Percentiles rank a stretch among this genome's conserved stretches.
These are phyloP conservation scores for Calephelis virginiensis DNA, from an alignment of 1,140 invertebrate genomes.

Conservation along the genomic window DNA sequence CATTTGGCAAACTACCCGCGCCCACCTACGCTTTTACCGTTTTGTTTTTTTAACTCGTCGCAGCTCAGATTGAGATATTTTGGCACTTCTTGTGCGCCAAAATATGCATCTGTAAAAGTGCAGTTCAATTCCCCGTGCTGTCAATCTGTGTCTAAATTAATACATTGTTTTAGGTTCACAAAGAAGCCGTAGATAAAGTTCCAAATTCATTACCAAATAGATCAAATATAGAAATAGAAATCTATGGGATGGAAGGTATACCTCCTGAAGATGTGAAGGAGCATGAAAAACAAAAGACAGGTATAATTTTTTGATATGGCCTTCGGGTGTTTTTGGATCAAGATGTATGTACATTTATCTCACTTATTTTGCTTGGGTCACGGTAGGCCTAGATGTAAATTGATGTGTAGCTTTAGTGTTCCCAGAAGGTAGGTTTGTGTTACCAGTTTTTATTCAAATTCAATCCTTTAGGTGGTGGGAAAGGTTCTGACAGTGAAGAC, in stretches of 20 bases:
- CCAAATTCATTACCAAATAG: slow-evolving; percentile 98
- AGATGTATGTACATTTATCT: slow-evolving; percentile 68
- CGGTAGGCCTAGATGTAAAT: slow-evolving; percentile 62
- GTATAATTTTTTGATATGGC: slow-evolving; percentile 59
- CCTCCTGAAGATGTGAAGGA: slow-evolving; percentile 96
- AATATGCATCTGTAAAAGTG: slow-evolving; percentile 34
- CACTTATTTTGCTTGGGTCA: slow-evolving; percentile 64
- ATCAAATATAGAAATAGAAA: slow-evolving; percentile 99
- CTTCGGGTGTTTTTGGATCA: slow-evolving; percentile 56
- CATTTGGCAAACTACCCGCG: slow-evolving; percentile 52
- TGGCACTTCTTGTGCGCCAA: slow-evolving; percentile 54
- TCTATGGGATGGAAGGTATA: slow-evolving; percentile 99
- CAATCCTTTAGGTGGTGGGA: slow-evolving; percentile 77
- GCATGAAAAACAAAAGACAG: slow-evolving; percentile 93
- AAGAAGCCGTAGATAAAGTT: slow-evolving; percentile 99
- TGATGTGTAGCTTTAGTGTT: slow-evolving; percentile 65
- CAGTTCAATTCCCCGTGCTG: slow-evolving; percentile 25
- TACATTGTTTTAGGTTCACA: slow-evolving; percentile 91
- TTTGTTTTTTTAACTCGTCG: slow-evolving; percentile 53
- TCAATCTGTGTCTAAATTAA: slow-evolving; percentile 21
- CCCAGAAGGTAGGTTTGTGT: slow-evolving; percentile 46
- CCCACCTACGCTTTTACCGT: slow-evolving; percentile 56
- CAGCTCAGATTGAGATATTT: slow-evolving; percentile 64
- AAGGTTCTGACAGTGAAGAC: slow-evolving; percentile 85
- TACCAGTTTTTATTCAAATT: slow-evolving; percentile 37